Conservation (phyloP, 2,797 vertebrate species). For the Tympanoctomys barrerae region DNA sequence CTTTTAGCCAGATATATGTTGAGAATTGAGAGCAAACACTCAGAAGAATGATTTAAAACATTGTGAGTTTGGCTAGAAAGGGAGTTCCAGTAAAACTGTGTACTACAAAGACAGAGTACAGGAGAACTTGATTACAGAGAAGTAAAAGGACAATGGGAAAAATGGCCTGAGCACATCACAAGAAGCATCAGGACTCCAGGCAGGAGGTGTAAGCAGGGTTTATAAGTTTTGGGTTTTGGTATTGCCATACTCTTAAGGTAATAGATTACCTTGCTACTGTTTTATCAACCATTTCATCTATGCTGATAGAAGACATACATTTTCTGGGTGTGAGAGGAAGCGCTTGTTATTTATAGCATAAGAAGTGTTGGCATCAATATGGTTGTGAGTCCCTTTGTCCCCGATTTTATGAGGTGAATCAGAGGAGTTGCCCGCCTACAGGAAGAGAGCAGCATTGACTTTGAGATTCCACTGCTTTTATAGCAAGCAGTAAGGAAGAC, state of each 20-base stretch:
- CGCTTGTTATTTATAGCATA: background rate
- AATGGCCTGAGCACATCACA: no score
- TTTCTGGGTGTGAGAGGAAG: background rate
- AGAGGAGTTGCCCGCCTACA: background rate
- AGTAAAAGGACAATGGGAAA: no score
- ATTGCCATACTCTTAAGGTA: background rate
- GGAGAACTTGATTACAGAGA: no score
- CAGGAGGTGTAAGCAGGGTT: background rate
- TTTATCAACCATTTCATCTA: slow-evolving; percentile 11
- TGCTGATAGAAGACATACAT: background rate
- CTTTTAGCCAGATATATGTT: background rate
- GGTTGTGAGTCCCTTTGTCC: background rate
- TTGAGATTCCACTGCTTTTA: background rate
- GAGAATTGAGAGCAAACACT: background rate
- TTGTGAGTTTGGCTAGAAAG: no score
- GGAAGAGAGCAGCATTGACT: background rate
- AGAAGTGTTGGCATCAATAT: background rate
- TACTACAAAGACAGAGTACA: no score
- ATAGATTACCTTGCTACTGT: background rate
- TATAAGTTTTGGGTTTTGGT: background rate
- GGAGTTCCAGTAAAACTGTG: no score
- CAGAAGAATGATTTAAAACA: no score
- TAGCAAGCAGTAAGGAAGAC: background rate
- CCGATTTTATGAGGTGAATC: background rate
- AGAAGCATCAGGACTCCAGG: no score